Percentiles rank a stretch among this genome's conserved stretches.
Evolutionary conservation across 2,797 vertebrate species (phyloP).

Genomic region (Paramormyrops hopkinsi): DNA sequence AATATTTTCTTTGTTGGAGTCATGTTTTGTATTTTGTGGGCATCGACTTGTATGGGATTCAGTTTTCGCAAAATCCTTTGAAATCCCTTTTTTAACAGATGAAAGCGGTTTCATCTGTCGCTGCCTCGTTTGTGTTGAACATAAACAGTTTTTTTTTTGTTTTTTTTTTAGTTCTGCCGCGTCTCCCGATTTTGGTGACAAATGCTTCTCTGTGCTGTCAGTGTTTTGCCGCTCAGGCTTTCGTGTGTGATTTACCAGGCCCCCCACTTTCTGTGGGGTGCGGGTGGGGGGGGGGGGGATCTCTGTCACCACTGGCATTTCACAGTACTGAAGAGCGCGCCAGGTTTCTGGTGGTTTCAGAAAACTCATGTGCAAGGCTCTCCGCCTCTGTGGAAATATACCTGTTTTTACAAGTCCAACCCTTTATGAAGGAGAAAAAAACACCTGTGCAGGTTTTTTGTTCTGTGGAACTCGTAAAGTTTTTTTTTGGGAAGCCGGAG

Average conservation of each 20-base stretch:
- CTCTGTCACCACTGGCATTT: not conserved
- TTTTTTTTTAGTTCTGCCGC: not conserved
- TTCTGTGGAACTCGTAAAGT: conserved; percentile 6
- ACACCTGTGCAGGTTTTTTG: conserved; percentile 16
- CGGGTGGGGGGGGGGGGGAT: not conserved
- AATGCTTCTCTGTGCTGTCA: not conserved
- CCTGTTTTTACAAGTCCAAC: conserved; percentile 10
- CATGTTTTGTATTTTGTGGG: not conserved
- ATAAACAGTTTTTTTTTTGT: not conserved
- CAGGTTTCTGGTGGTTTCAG: not conserved
- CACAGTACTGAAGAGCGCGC: not conserved
- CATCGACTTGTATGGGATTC: not conserved
- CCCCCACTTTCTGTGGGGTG: not conserved
- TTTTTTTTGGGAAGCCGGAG: not conserved
- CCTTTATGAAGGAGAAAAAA: not conserved
- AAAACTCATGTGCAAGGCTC: not conserved
- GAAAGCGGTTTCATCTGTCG: not conserved
- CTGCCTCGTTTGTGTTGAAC: not conserved
- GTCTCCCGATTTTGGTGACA: not conserved
- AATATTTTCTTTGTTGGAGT: not conserved
- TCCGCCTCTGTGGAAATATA: not conserved
- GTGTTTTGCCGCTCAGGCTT: not conserved
- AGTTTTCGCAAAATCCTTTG: not conserved
- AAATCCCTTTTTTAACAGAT: not conserved
- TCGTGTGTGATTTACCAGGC: not conserved